phyloP scores from a whole-genome alignment of 2,888 invertebrate species.

The Drosophila fulvimacula region DNA sequence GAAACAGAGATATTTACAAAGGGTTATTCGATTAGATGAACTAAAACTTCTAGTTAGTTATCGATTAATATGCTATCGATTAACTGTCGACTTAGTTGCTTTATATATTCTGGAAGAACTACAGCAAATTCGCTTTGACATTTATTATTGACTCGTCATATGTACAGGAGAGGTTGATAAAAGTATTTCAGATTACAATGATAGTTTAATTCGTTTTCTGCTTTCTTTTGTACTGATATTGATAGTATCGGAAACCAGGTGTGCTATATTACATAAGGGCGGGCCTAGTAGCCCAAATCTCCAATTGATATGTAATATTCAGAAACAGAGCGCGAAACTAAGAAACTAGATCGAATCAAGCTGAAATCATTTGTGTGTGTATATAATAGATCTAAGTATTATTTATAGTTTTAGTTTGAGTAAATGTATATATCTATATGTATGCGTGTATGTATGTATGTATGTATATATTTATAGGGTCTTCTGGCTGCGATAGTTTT shows the following conservation, averaged over 20 bases:
- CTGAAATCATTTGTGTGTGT: neutral
- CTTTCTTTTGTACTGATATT: slow-evolving; percentile 69
- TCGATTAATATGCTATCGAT: slow-evolving; percentile 29
- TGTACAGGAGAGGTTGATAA: slow-evolving; percentile 41
- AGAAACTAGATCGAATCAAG: slow-evolving; percentile 2
- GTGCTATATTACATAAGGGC: slow-evolving; percentile 72
- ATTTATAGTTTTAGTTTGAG: slow-evolving; percentile 21
- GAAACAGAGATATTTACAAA: slow-evolving; percentile 62
- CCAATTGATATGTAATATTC: slow-evolving; percentile 74
- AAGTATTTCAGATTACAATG: slow-evolving; percentile 25
- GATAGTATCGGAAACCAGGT: slow-evolving; percentile 77
- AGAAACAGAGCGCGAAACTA: slow-evolving; percentile 21
- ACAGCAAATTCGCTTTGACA: slow-evolving; percentile 46
- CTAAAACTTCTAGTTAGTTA: slow-evolving; percentile 33
- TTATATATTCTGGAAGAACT: slow-evolving; percentile 65
- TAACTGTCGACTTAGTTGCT: slow-evolving; percentile 36
- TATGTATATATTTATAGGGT: slow-evolving; percentile 30
- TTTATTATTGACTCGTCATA: slow-evolving; percentile 57
- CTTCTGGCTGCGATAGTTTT: slow-evolving; percentile 30
- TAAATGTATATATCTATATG: slow-evolving; percentile 17
- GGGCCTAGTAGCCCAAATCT: slow-evolving; percentile 26
- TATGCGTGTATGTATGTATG: slow-evolving; percentile 17
- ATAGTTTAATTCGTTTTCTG: slow-evolving; percentile 18
- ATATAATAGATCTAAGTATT: neutral
- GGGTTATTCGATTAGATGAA: slow-evolving; percentile 22